A percentile compares a stretch with the other conserved stretches of the same genome.
These are phyloP conservation scores for Pharmacophagus antenor DNA, from an alignment of 2,888 invertebrate species.

Conservation along the genomic window DNA sequence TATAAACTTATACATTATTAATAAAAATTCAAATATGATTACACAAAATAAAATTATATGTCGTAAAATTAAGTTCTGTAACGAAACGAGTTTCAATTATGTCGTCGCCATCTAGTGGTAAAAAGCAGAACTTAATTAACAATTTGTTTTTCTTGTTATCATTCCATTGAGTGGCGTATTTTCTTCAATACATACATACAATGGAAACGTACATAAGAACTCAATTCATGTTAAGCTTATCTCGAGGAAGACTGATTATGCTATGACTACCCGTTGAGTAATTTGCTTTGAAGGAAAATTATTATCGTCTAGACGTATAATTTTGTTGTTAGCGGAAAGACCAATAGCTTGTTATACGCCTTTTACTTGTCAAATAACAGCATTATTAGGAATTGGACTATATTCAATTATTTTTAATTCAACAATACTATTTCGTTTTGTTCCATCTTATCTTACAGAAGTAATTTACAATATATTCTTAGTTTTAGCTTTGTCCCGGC, in stretches of 20 bases:
- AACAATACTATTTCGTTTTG: background rate
- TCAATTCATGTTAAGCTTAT: constrained; percentile 12
- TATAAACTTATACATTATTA: too few species aligned
- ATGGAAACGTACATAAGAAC: background rate
- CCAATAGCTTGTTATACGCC: constrained; percentile 5
- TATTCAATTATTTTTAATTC: background rate
- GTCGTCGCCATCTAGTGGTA: background rate
- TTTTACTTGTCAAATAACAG: constrained; percentile 7
- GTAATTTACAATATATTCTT: too few species aligned
- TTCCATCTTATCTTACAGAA: background rate
- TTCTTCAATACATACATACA: background rate
- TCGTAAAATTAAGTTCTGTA: background rate
- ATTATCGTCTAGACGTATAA: constrained; percentile 23
- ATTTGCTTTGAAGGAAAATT: constrained; percentile 22
- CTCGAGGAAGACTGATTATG: background rate
- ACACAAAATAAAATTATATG: too few species aligned
- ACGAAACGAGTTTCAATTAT: background rate
- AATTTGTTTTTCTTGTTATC: background rate
- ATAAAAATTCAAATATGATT: too few species aligned
- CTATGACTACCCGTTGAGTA: constrained; percentile 26
- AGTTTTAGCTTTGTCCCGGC: too few species aligned
- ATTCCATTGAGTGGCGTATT: background rate
- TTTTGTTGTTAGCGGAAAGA: constrained; percentile 15
- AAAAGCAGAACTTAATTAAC: background rate
- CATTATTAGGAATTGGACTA: constrained; percentile 4